These are phyloP conservation scores for Chaetodon trifascialis DNA, from an alignment of 2,113 vertebrate species.

Conservation along the genomic window DNA sequence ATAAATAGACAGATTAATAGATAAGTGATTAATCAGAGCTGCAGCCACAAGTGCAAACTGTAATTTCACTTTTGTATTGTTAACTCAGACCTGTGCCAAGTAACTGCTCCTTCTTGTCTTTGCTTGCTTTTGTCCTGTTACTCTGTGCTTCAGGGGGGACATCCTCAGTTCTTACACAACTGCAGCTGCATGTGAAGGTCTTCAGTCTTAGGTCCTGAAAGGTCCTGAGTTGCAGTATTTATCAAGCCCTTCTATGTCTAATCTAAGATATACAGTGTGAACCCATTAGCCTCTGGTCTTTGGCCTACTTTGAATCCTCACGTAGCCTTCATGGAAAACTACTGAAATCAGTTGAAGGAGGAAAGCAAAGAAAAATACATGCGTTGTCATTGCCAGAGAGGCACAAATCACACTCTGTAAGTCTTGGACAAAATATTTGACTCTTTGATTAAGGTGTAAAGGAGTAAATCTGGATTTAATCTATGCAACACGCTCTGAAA, in stretches of 20 bases:
- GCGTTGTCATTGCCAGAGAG: neutral
- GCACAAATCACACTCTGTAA: neutral
- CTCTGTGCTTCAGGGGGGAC: constrained; percentile 37
- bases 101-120: constrained; percentile 32
- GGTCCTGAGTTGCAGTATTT: constrained; percentile 41
- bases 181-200: constrained; percentile 24
- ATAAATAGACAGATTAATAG: constrained; percentile 45
- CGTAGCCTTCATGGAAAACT: constrained; percentile 3
- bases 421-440: neutral
- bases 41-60: constrained; percentile 6
- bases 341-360: neutral
- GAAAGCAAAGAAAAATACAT: neutral
- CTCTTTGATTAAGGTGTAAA: neutral
- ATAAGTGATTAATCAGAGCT: constrained; percentile 40
- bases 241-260: constrained; percentile 30
- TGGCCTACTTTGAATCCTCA: constrained; percentile 30
- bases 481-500: neutral
- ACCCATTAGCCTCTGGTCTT: constrained; percentile 13
- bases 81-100: constrained; percentile 15
- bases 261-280: constrained; percentile 26
- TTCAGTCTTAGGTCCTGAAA: constrained; percentile 61
- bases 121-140: constrained; percentile 34
- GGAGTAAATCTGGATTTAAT: neutral
- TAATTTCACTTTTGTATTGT: constrained; percentile 32
- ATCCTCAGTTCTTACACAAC: constrained; percentile 32